Percentiles rank a stretch among this genome's conserved stretches.
Evolutionary conservation across 2,113 vertebrate genomes (phyloP).

Genomic region (Conger conger): DNA sequence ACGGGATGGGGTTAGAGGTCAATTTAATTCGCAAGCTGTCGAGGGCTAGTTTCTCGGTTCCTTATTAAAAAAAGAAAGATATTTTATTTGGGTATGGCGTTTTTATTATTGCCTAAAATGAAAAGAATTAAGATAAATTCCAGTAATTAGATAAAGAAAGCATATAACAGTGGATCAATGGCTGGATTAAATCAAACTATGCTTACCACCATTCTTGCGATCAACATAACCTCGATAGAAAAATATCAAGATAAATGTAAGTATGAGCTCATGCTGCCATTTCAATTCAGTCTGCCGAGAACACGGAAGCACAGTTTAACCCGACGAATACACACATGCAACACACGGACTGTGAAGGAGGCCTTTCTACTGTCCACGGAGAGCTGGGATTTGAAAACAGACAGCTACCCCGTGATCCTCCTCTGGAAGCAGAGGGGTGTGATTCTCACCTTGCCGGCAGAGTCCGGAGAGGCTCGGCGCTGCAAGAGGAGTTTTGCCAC

Average conservation of each 20-base stretch:
- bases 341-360: not conserved
- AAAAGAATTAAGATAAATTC: constrained; percentile 35
- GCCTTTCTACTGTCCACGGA: not conserved
- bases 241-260: constrained; percentile 28
- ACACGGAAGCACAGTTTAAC: not conserved
- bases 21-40: constrained; percentile 29
- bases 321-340: not conserved
- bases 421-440: not conserved
- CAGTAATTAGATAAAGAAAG: constrained; percentile 37
- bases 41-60: constrained; percentile 20
- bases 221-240: constrained; percentile 52
- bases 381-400: not conserved
- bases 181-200: constrained; percentile 34
- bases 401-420: not conserved
- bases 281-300: not conserved
- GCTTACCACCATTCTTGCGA: constrained; percentile 50
- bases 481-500: constrained; percentile 92
- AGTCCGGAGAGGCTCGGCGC: constrained; percentile 82
- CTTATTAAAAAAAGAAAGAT: constrained; percentile 39
- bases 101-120: constrained; percentile 39
- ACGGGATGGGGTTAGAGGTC: constrained; percentile 27
- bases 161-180: not conserved
- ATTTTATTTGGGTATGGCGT: constrained; percentile 1
- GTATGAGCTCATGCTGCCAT: not conserved
- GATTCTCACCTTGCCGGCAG: constrained; percentile 84